Evolutionary conservation across 2,888 invertebrate species (phyloP).

Genomic region (Stramonita haemastoma): DNA sequence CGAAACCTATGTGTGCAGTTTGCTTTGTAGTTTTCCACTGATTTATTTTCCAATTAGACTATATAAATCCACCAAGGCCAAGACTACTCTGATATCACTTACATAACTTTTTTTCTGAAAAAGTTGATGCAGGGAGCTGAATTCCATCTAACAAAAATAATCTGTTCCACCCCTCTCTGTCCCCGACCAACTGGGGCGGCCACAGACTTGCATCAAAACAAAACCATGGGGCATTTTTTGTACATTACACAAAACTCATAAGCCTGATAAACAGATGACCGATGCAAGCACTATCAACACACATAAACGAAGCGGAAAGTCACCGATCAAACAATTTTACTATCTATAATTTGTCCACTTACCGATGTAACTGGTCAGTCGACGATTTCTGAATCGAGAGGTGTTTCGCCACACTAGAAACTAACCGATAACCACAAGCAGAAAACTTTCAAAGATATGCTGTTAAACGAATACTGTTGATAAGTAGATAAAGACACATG

Average conservation of each 20-base stretch:
- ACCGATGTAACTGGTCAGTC: neutral
- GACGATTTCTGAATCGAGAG: neutral
- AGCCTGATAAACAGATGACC: neutral
- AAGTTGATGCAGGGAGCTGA: no score
- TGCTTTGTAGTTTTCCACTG: no score
- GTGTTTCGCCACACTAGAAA: slow-evolving; percentile 24
- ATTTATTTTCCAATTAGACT: neutral
- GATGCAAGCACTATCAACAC: neutral
- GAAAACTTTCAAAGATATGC: neutral
- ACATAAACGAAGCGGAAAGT: neutral
- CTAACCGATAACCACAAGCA: neutral
- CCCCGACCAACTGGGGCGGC: neutral
- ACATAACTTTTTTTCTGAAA: no score
- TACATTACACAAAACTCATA: neutral
- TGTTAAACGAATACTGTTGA: neutral
- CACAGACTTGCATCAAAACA: neutral
- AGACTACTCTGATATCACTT: no score
- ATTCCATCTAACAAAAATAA: no score
- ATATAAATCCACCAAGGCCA: neutral
- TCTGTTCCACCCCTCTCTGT: neutral
- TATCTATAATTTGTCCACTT: neutral
- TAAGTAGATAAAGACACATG: neutral
- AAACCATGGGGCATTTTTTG: neutral
- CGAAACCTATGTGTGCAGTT: no score
- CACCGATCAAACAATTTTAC: neutral